Percentiles rank a stretch among this genome's conserved stretches.
Conservation (phyloP, 1,140 invertebrate genomes). For the Callitettix versicolor region DNA sequence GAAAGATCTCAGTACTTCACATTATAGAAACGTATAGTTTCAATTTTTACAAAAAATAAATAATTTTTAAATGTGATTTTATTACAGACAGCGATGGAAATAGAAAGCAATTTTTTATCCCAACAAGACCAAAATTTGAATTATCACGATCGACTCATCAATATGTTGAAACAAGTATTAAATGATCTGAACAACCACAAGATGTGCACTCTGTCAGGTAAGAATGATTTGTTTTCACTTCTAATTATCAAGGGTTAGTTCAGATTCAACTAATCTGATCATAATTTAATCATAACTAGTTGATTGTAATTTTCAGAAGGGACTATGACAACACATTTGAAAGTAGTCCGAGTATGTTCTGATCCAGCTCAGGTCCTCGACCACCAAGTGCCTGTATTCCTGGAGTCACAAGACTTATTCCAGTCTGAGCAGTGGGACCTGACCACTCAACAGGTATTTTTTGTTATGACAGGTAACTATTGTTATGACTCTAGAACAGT, state of each 20-base stretch:
- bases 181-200: constrained; percentile 69
- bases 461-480: too few species aligned
- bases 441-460: constrained; percentile 69
- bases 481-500: too few species aligned
- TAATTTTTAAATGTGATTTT: constrained; percentile 9
- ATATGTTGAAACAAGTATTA: constrained; percentile 64
- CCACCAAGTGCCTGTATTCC: constrained; percentile 83
- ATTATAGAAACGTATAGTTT: too few species aligned
- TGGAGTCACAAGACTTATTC: constrained; percentile 44
- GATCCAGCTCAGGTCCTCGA: constrained; percentile 75
- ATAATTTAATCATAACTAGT: too few species aligned
- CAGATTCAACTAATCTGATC: too few species aligned
- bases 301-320: constrained; percentile 58
- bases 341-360: constrained; percentile 61
- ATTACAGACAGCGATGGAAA: constrained; percentile 62
- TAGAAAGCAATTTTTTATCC: constrained; percentile 69
- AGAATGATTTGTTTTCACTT: constrained; percentile 28
- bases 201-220: constrained; percentile 65
- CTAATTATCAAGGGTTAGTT: too few species aligned
- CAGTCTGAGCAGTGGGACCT: constrained; percentile 75
- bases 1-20: too few species aligned
- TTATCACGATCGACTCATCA: constrained; percentile 45
- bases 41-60: too few species aligned
- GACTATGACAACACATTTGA: constrained; percentile 67
- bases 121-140: constrained; percentile 45